phyloP scores from a whole-genome alignment of 2,888 invertebrate genomes.

The Aradus depressus region DNA sequence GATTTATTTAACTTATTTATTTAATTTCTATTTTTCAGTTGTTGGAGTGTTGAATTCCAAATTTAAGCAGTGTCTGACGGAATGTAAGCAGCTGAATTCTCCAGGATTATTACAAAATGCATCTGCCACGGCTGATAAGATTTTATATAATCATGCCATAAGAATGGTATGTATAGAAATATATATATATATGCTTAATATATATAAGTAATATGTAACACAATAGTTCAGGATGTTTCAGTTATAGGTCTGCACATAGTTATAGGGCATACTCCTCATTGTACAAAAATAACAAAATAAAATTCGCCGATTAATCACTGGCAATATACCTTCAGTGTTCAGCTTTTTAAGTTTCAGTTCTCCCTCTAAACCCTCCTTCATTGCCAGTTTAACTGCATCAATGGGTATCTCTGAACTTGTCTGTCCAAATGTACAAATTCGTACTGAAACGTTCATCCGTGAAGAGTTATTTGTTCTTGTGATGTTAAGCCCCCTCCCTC shows the following conservation, averaged over 20 bases:
- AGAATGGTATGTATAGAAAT: conserved; percentile 61
- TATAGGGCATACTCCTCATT: background rate
- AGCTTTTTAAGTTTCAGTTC: too few relatives aligned
- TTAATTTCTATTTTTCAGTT: conserved; percentile 47
- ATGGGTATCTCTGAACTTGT: too few relatives aligned
- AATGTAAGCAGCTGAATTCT: conserved; percentile 72
- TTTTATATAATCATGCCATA: conserved; percentile 94
- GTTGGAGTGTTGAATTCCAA: conserved; percentile 81
- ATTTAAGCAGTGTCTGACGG: conserved; percentile 76
- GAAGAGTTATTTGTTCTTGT: too few relatives aligned
- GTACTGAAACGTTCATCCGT: too few relatives aligned
- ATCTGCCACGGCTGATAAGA: conserved; percentile 85
- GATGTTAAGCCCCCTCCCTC: too few relatives aligned
- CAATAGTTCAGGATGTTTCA: background rate
- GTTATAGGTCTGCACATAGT: background rate
- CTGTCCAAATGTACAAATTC: too few relatives aligned
- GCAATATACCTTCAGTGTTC: too few relatives aligned
- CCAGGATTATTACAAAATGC: conserved; percentile 58
- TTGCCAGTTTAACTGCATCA: too few relatives aligned
- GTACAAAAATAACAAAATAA: background rate
- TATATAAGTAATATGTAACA: background rate
- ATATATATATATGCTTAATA: background rate
- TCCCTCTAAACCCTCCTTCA: too few relatives aligned
- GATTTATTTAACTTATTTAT: background rate
- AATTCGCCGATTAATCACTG: background rate